Conservation (phyloP, 1,140 invertebrate genomes). For the Ephestia elutella region DNA sequence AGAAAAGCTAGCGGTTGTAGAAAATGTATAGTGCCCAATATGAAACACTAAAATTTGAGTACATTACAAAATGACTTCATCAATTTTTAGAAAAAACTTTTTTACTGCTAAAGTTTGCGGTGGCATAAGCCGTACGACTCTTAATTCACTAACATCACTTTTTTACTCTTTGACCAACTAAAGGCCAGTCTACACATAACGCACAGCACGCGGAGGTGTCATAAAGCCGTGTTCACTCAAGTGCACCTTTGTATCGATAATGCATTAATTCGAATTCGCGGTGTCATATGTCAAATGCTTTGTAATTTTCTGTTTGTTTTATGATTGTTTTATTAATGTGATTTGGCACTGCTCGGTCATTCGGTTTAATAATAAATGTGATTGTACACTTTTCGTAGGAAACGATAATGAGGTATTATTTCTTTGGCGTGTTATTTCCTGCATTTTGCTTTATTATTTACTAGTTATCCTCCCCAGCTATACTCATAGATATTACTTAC, state of each 20-base stretch:
- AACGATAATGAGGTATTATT: not conserved
- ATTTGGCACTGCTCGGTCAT: not conserved
- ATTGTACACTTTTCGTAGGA: not conserved
- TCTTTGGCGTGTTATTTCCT: not conserved
- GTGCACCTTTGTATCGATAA: slow-evolving; percentile 11
- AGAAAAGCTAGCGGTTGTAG: too few relatives aligned
- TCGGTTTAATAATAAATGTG: not conserved
- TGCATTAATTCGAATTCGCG: not conserved
- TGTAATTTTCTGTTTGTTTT: slow-evolving; percentile 1
- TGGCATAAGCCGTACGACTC: too few relatives aligned
- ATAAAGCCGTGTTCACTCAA: slow-evolving; percentile 7
- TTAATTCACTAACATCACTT: not conserved
- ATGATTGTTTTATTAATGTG: not conserved
- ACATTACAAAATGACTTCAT: too few relatives aligned
- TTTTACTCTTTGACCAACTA: not conserved
- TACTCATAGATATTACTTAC: too few relatives aligned
- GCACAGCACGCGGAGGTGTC: slow-evolving; percentile 9
- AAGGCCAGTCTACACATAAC: slow-evolving; percentile 1
- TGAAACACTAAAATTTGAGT: too few relatives aligned
- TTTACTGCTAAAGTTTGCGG: too few relatives aligned
- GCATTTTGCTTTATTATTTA: not conserved
- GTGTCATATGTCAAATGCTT: slow-evolving; percentile 3
- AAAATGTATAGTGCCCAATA: too few relatives aligned
- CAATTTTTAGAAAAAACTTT: too few relatives aligned
- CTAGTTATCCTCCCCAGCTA: too few relatives aligned